phyloP scores from a whole-genome alignment of 2,797 vertebrate species.

The Spinus olivaceus region DNA sequence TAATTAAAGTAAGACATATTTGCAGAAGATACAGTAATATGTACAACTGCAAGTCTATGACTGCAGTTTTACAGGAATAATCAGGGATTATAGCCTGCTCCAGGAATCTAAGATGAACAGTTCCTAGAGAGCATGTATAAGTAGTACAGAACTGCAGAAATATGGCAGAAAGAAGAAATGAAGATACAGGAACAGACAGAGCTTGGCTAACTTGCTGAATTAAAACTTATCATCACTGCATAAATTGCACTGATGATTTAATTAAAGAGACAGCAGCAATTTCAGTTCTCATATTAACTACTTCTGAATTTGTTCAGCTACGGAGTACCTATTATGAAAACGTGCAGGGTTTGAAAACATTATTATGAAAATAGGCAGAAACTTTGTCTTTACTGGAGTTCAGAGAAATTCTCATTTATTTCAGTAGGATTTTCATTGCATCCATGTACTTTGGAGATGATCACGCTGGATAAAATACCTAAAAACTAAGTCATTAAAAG shows the following conservation, averaged over 20 bases:
- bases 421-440: neutral
- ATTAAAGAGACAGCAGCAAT: neutral
- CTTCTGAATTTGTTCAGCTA: neutral
- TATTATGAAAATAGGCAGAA: neutral
- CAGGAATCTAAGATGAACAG: neutral
- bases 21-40: neutral
- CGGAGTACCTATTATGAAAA: neutral
- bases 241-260: neutral
- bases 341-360: neutral
- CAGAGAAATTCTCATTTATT: neutral
- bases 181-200: neutral
- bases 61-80: neutral
- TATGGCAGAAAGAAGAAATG: neutral
- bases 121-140: neutral
- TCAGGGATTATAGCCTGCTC: neutral
- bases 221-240: neutral
- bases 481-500: neutral
- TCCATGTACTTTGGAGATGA: neutral
- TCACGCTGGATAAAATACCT: neutral
- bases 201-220: neutral
- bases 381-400: neutral
- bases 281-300: neutral
- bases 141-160: neutral
- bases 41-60: neutral
- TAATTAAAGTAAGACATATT: neutral